Evolutionary conservation across 1,140 invertebrate species (phyloP), one percentile per base, ranked within the genome.

Genomic region (Eueides isabella): DNA sequence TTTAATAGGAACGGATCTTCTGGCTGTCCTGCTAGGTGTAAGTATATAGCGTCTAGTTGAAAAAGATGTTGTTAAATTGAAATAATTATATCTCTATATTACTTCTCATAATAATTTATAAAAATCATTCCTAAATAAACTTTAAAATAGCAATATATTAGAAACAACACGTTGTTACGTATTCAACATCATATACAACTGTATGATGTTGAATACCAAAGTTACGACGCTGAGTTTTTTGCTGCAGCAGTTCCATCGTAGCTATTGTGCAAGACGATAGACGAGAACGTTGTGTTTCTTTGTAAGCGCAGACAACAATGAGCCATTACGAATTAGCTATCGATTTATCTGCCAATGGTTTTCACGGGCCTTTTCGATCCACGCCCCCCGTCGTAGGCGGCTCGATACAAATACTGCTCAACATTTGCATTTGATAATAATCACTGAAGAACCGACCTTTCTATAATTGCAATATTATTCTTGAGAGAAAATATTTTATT

Each of bases 241-340:
- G 55, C 67, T 31, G 38, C 28, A 67, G 26, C 48, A 67, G 61
- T 61, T 67, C 31, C 66, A 63, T 31, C 7, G 31, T 31, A 29
- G 48, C 67, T 80, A 88, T 88, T 90, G 88, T 92, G 80, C 71
- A 80, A 80, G 77, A 83, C 79, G 85, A 85, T 84, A 87, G 81
- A 80, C 84, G 81, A 85, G 83, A 87, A 90, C 89, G 87, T 89
- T 89, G 83, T 84, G 81, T 79, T 80, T 85, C 87, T 90, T 92
- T 89, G 88, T 90, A 84, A 78, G 80, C 74, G 79, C 86, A 89
- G 84, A 92, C 86, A 91, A 91, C 90, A 92, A 92, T 92, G 84
- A 88, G 80, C 87, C 87, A 86, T 92, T 92, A 84, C 79, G 84
- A 90, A 91, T 91, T 90, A 91, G 85, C 88, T 80, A 86, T 91